Conservation (phyloP, 1,140 invertebrate genomes). For the Zaprionus ornatus region DNA sequence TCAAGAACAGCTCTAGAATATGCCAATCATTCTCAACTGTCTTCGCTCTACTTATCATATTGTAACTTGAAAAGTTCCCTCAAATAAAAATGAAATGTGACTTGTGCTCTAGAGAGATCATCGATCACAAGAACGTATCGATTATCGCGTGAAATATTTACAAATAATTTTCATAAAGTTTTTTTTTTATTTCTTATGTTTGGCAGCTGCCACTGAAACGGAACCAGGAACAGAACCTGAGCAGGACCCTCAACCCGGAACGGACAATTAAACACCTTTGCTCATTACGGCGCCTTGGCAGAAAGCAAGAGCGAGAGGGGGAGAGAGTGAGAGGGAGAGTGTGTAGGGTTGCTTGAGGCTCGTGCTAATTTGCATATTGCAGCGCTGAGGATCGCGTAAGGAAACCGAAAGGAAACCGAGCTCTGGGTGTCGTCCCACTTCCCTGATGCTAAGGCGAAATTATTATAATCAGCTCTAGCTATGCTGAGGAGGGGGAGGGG, state of each 20-base stretch:
- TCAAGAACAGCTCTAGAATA: too few relatives aligned
- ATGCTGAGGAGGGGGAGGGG: slow-evolving; percentile 15
- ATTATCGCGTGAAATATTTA: background rate
- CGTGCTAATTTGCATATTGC: slow-evolving; percentile 78
- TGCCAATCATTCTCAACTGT: too few relatives aligned
- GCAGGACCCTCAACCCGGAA: slow-evolving; percentile 30
- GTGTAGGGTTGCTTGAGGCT: slow-evolving; percentile 44
- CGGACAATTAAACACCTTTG: slow-evolving; percentile 76
- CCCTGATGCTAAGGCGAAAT: slow-evolving; percentile 57
- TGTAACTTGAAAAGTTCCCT: background rate
- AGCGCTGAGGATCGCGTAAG: slow-evolving; percentile 25
- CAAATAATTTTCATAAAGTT: slow-evolving; percentile 6
- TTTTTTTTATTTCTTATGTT: background rate
- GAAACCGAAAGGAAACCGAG: slow-evolving; percentile 20
- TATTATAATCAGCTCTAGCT: slow-evolving; percentile 66
- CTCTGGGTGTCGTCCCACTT: slow-evolving; percentile 66
- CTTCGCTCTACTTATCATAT: background rate
- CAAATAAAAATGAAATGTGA: too few relatives aligned
- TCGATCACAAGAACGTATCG: background rate
- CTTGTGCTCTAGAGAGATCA: background rate
- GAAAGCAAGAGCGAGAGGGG: background rate
- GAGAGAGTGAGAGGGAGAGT: slow-evolving; percentile 13
- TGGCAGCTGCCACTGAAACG: slow-evolving; percentile 13
- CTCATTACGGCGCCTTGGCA: slow-evolving; percentile 52
- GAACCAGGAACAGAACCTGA: slow-evolving; percentile 7